phyloP scores from a whole-genome alignment of 2,113 vertebrate genomes.

The Larimichthys polyactis region DNA sequence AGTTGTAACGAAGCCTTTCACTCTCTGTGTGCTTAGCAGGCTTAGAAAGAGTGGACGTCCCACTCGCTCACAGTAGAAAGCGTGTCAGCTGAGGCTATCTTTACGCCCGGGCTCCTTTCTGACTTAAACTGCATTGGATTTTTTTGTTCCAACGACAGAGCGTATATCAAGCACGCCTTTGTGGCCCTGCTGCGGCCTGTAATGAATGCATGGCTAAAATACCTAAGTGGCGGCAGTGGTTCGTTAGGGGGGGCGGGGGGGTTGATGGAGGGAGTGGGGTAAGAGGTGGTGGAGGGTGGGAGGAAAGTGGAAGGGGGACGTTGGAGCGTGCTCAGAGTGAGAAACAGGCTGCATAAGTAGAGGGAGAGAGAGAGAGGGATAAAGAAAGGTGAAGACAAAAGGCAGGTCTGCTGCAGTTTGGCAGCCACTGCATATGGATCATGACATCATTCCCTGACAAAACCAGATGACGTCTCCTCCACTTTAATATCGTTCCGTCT shows the following conservation, averaged over 20 bases:
- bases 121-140: constrained; percentile 70
- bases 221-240: constrained; percentile 59
- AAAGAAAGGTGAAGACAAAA: constrained; percentile 61
- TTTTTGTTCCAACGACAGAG: constrained; percentile 50
- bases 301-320: not conserved
- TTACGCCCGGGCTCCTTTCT: constrained; percentile 36
- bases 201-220: constrained; percentile 73
- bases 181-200: constrained; percentile 55
- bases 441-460: constrained; percentile 58
- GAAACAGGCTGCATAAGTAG: constrained; percentile 57
- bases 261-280: constrained; percentile 3
- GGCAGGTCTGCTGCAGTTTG: constrained; percentile 63
- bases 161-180: constrained; percentile 58
- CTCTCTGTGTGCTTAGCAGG: constrained; percentile 19
- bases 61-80: constrained; percentile 34
- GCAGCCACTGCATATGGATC: constrained; percentile 51
- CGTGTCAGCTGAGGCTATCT: constrained; percentile 35
- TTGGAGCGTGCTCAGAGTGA: constrained; percentile 62
- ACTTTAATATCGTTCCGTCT: not conserved
- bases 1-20: constrained; percentile 42
- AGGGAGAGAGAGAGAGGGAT: constrained; percentile 43
- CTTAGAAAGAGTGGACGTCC: constrained; percentile 15
- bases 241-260: constrained; percentile 50
- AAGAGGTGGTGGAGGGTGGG: constrained; percentile 8
- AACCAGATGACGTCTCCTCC: constrained; percentile 33